Conservation (phyloP, 2,113 vertebrate genomes). For the Galeopterus variegatus region DNA sequence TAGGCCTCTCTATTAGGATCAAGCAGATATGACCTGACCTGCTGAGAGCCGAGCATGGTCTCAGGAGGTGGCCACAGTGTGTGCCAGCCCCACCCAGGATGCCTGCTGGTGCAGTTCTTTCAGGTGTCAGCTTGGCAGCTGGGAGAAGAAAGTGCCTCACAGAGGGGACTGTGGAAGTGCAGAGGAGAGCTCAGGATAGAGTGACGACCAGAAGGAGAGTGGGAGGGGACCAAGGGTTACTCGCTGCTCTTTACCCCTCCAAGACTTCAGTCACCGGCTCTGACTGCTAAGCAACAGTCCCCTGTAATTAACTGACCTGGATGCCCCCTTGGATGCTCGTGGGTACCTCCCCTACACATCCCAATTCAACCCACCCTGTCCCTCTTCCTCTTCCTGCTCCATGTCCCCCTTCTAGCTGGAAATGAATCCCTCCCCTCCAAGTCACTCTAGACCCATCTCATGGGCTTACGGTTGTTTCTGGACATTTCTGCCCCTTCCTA, state of each 20-base stretch:
- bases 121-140: conserved; percentile 41
- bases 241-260: background rate
- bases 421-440: background rate
- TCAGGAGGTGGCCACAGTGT: background rate
- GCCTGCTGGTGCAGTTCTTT: conserved; percentile 43
- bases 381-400: background rate
- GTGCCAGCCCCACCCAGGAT: background rate
- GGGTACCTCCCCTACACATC: background rate
- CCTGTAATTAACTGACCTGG: background rate
- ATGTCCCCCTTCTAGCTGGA: background rate
- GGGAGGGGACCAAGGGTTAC: background rate
- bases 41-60: conserved; percentile 24
- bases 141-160: conserved; percentile 49
- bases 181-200: background rate
- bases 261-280: background rate
- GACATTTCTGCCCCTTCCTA: background rate
- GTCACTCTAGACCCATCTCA: background rate
- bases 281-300: background rate
- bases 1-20: background rate
- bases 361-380: background rate
- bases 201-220: background rate
- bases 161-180: background rate
- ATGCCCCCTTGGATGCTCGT: background rate
- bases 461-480: background rate
- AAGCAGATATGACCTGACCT: background rate